A percentile compares a stretch with the other conserved stretches of the same genome.
phyloP scores from a whole-genome alignment of 2,113 vertebrate species.

The Archocentrus centrarchus region DNA sequence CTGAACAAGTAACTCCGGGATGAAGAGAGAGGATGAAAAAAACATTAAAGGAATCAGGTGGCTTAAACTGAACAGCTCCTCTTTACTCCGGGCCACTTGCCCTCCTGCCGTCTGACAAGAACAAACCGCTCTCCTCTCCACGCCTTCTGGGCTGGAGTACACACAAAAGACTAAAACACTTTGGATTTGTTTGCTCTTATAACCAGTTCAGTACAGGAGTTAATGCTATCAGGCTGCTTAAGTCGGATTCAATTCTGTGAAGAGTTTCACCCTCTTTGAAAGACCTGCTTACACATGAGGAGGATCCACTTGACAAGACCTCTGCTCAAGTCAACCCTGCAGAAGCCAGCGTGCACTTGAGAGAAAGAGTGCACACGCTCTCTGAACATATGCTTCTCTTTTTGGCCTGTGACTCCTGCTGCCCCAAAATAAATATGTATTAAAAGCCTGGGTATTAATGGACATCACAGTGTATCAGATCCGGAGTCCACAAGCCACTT shows the following conservation, averaged over 20 bases:
- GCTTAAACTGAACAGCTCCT: conserved; percentile 47
- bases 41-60: conserved; percentile 46
- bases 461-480: conserved; percentile 60
- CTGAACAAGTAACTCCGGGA: conserved; percentile 59
- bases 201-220: conserved; percentile 1
- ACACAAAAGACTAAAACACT: background rate
- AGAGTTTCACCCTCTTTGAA: conserved; percentile 26
- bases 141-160: background rate
- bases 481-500: conserved; percentile 44
- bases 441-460: conserved; percentile 52
- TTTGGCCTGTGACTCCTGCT: conserved; percentile 39
- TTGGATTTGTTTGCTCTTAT: conserved; percentile 12
- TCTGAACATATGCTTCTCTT: conserved; percentile 41
- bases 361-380: background rate
- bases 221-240: background rate
- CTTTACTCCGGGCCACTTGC: conserved; percentile 18
- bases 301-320: background rate
- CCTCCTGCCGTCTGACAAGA: conserved; percentile 38
- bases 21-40: conserved; percentile 34
- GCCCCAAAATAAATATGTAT: conserved; percentile 64
- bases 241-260: background rate
- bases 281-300: conserved; percentile 19
- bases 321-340: conserved; percentile 4
- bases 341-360: conserved; percentile 3
- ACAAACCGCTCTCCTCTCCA: conserved; percentile 14